Evolutionary conservation across 1,140 invertebrate species (phyloP), one percentile per base, ranked within the genome.

Genomic region (Pseudomyrmex dendroicus): DNA sequence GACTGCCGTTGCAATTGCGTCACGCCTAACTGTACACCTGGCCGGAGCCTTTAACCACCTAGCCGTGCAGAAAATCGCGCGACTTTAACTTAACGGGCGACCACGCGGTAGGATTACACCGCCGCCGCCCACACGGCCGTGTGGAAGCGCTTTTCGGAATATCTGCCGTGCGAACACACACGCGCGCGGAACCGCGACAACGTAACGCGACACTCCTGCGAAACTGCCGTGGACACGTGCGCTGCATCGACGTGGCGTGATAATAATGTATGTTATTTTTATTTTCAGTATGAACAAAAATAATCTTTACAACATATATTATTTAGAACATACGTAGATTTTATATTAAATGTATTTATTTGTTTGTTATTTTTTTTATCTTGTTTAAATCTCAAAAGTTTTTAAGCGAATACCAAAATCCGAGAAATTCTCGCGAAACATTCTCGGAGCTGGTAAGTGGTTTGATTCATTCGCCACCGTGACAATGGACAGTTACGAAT

Each of bases 1-100:
- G 61, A 67, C 70, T 62, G 66, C 62, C 25, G 48, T 59, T 86
- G 56, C 73, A 61, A 70, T 92, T 91, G 84, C 92, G 88, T 92
- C 91, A 92, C 84, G 63, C 48, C 87, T 85, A 84, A 86, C 78
- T 89, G 90, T 91, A 89, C 85, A 85, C 78, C 64, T 76, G 73
- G 84, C 80, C 68, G 82, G 13, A 35, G 44, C 52, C 68, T 62
- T 74, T 22, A 62, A 73, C 20, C 56, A 25, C 13, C 46, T 4
- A 20, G 17, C 56, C 56, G 64, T 35, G 48, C 73, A 59, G 82
- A 70, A 84, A 74, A 76, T 35, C 35, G 59, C 64, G 57, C 85
- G 52, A 78, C 57, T 17, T 50, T 77, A 74, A 83, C 84, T 50
- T 74, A 74, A 84, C 84, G 63, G 70, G 86, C 76, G 44, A 86